A percentile compares a stretch with the other conserved stretches of the same genome.
These are phyloP conservation scores for Calyptomena viridis DNA, from an alignment of 2,113 vertebrate genomes.

Conservation along the genomic window DNA sequence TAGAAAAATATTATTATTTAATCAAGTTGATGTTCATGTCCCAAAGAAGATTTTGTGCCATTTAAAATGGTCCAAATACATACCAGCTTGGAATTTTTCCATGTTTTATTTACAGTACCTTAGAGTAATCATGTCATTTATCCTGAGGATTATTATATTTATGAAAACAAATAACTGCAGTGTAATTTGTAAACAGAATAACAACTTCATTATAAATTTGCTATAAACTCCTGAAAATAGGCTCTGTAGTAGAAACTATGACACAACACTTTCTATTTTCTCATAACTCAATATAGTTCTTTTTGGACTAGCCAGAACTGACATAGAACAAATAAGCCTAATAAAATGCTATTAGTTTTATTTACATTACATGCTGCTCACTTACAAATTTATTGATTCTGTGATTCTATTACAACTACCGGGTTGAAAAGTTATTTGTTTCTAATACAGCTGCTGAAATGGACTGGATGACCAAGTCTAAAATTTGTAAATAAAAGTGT, in stretches of 20 bases:
- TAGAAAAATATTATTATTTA: slow-evolving; percentile 29
- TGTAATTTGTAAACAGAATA: neutral
- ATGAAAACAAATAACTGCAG: neutral
- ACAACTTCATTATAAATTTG: neutral
- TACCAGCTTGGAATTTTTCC: neutral
- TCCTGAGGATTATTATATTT: neutral
- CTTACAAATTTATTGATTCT: neutral
- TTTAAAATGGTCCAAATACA: neutral
- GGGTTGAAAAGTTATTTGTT: neutral
- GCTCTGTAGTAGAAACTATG: neutral
- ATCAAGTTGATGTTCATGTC: neutral
- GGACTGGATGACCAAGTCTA: neutral
- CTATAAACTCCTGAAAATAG: neutral
- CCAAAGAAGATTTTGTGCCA: neutral
- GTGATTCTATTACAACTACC: neutral
- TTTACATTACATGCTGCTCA: neutral
- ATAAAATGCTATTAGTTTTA: neutral
- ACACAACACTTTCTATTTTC: neutral
- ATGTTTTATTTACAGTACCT: neutral
- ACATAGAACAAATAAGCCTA: neutral
- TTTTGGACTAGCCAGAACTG: neutral
- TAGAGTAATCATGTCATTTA: neutral
- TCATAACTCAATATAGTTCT: neutral
- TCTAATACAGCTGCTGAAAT: neutral
- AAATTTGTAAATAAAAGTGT: neutral